phyloP scores from a whole-genome alignment of 1,140 invertebrate genomes.

The Drosophila kohkoa region DNA sequence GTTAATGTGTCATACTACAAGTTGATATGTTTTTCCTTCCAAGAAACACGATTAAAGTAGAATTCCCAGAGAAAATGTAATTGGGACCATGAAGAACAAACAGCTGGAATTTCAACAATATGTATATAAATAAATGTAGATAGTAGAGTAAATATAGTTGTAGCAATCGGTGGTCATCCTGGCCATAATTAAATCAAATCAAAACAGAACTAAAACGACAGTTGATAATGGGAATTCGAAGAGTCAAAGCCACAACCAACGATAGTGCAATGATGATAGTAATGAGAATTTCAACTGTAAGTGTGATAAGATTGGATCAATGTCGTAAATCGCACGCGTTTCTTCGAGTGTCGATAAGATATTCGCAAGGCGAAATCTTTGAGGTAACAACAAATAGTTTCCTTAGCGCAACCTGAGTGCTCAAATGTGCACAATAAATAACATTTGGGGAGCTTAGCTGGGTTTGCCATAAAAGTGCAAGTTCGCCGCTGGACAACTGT shows the following conservation, averaged over 20 bases:
- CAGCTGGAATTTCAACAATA: background rate
- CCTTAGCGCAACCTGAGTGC: background rate
- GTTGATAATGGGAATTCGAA: background rate
- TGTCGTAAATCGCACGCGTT: slow-evolving; percentile 1
- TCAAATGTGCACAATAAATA: background rate
- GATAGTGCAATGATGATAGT: background rate
- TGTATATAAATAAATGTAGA: background rate
- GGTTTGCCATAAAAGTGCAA: slow-evolving; percentile 2
- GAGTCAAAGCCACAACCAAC: background rate
- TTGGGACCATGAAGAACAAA: too few relatives aligned
- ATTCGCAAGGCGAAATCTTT: background rate
- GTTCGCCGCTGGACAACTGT: background rate
- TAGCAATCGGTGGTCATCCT: background rate
- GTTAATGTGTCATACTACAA: too few relatives aligned
- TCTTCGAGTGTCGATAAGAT: slow-evolving; percentile 1
- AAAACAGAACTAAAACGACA: background rate
- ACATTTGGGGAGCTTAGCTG: background rate
- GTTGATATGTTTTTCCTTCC: background rate
- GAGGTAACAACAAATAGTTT: background rate
- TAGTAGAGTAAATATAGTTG: background rate
- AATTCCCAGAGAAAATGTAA: too few relatives aligned
- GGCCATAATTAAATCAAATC: slow-evolving; percentile 5
- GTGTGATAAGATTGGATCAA: background rate
- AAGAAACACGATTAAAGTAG: too few relatives aligned
- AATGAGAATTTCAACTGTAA: background rate